Evolutionary conservation across 53 echinoderm and acorn worm species (phyloP).

Genomic region (Astropecten irregularis): DNA sequence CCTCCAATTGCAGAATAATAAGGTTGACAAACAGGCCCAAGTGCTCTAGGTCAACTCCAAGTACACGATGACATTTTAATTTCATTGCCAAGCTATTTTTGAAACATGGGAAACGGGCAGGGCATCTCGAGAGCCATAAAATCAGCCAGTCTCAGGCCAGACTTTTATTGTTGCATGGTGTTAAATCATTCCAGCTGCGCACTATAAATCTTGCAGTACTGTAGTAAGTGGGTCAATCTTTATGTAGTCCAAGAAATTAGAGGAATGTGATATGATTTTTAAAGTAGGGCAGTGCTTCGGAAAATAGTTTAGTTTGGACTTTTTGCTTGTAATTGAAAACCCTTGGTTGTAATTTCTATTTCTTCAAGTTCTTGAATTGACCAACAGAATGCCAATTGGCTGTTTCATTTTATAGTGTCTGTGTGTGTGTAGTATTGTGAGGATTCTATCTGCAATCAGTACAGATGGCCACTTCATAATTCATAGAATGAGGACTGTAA

Average conservation of each 20-base stretch:
- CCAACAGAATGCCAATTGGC: too few species aligned
- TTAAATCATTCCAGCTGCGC: slow-evolving; percentile 23
- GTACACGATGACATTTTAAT: slow-evolving; percentile 16
- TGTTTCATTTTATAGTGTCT: too few species aligned
- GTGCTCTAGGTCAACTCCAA: not conserved
- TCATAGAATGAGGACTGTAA: too few species aligned
- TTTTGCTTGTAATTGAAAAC: too few species aligned
- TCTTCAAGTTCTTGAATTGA: too few species aligned
- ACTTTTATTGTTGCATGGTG: not conserved
- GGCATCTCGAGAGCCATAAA: slow-evolving; percentile 21
- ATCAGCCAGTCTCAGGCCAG: not conserved
- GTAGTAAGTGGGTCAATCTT: slow-evolving; percentile 22
- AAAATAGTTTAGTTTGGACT: too few species aligned
- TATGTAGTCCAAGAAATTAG: not conserved
- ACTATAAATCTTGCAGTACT: not conserved
- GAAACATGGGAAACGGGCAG: not conserved
- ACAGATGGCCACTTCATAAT: too few species aligned
- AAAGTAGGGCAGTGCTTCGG: not conserved
- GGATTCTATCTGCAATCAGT: too few species aligned
- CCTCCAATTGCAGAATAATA: not conserved
- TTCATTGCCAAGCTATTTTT: not conserved
- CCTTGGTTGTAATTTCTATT: too few species aligned
- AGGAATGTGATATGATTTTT: slow-evolving; percentile 6
- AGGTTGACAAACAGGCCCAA: slow-evolving; percentile 3
- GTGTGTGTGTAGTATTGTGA: too few species aligned